These are phyloP conservation scores for Drosophila sp. DNA, from an alignment of 1,140 invertebrate species.

Conservation along the genomic window DNA sequence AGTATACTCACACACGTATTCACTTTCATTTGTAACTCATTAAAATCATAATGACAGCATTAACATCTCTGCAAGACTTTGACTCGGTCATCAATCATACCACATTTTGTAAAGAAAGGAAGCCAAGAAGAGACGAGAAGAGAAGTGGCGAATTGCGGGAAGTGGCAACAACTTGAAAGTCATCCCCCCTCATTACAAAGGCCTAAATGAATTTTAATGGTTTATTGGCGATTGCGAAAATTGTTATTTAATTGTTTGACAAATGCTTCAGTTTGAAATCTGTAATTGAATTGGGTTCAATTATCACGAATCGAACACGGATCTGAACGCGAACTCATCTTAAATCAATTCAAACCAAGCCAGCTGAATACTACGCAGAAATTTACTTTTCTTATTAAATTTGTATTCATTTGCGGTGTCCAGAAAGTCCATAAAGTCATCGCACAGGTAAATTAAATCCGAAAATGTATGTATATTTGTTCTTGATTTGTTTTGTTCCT, in stretches of 20 bases:
- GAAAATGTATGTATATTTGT: slow-evolving; percentile 10
- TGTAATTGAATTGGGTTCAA: slow-evolving; percentile 50
- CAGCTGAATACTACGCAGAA: too few relatives aligned
- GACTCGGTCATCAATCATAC: slow-evolving; percentile 67
- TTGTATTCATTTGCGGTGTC: neutral
- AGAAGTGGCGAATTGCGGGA: neutral
- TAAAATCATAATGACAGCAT: slow-evolving; percentile 72
- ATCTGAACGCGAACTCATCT: slow-evolving; percentile 39
- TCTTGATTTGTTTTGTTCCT: neutral
- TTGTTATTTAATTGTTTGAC: slow-evolving; percentile 68
- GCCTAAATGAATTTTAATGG: slow-evolving; percentile 69
- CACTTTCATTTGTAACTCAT: slow-evolving; percentile 77
- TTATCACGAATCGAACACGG: slow-evolving; percentile 17
- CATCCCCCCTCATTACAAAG: slow-evolving; percentile 24
- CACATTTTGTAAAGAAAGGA: slow-evolving; percentile 25
- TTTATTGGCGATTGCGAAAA: slow-evolving; percentile 68
- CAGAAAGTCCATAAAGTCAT: slow-evolving; percentile 19
- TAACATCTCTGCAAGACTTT: slow-evolving; percentile 46
- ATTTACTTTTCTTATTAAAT: slow-evolving; percentile 7
- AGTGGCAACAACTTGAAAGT: slow-evolving; percentile 17
- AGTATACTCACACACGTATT: slow-evolving; percentile 9
- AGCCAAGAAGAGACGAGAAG: neutral
- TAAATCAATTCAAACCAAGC: slow-evolving; percentile 44
- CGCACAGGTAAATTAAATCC: slow-evolving; percentile 57
- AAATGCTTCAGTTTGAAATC: slow-evolving; percentile 29